A percentile compares a stretch with the other conserved stretches of the same genome.
Evolutionary conservation across 2,113 vertebrate species (phyloP).

Genomic region (Petaurus breviceps): DNA sequence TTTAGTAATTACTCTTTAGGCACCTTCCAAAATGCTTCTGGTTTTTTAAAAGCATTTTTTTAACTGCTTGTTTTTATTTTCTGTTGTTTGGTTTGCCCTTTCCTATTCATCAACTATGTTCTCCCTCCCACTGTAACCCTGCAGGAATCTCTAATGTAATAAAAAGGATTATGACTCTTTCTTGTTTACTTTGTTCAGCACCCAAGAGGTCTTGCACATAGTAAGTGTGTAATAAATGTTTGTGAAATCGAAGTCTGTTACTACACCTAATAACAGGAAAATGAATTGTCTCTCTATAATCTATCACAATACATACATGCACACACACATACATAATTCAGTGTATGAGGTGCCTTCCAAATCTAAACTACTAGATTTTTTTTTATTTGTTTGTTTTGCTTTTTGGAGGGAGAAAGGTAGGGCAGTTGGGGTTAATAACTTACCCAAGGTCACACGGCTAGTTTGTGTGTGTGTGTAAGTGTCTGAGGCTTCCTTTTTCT

Average conservation of each 20-base stretch:
- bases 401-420: too few relatives aligned
- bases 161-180: not conserved
- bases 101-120: constrained; percentile 16
- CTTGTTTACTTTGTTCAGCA: constrained; percentile 28
- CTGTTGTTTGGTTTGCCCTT: constrained; percentile 27
- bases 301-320: not conserved
- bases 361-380: constrained; percentile 12
- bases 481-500: too few relatives aligned
- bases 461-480: too few relatives aligned
- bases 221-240: not conserved
- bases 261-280: not conserved
- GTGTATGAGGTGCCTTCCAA: not conserved
- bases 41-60: constrained; percentile 37
- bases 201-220: not conserved
- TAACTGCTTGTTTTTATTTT: constrained; percentile 10
- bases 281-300: not conserved
- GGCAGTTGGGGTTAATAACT: too few relatives aligned
- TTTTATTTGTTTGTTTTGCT: too few relatives aligned
- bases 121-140: not conserved
- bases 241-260: not conserved
- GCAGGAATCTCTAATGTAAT: constrained; percentile 1
- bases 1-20: constrained; percentile 57
- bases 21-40: constrained; percentile 47
- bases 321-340: not conserved
- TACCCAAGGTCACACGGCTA: too few relatives aligned